These are phyloP conservation scores for Malurus cyaneus DNA, from an alignment of 2,113 vertebrate genomes.

Conservation along the genomic window DNA sequence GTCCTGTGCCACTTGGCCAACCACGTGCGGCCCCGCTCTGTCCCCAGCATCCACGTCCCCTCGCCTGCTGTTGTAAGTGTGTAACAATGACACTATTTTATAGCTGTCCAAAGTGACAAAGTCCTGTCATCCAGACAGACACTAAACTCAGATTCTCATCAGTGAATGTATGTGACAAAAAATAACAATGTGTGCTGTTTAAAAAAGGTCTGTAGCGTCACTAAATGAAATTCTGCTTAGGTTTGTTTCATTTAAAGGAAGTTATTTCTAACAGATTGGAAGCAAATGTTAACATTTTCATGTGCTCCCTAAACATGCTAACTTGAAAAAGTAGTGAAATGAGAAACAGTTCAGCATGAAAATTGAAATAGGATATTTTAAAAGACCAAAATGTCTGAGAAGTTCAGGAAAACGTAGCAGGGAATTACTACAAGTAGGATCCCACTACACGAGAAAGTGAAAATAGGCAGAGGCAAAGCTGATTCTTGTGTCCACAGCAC, in stretches of 20 bases:
- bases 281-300: background rate
- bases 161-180: background rate
- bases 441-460: background rate
- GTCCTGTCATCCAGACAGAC: background rate
- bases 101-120: background rate
- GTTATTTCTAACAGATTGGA: background rate
- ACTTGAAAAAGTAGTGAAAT: background rate
- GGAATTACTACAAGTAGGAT: background rate
- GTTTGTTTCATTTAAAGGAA: background rate
- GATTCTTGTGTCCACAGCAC: background rate
- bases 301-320: background rate
- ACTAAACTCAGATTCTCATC: background rate
- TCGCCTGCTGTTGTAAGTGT: constrained; percentile 94
- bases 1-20: constrained; percentile 97
- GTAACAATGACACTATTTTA: background rate
- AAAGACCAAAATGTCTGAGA: background rate
- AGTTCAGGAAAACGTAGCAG: background rate
- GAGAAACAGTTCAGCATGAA: background rate
- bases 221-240: background rate
- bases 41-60: constrained; percentile 96
- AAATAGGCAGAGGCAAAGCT: background rate
- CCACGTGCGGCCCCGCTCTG: constrained; percentile 93
- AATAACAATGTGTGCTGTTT: background rate
- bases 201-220: background rate
- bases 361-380: background rate